Percentiles rank a stretch among this genome's conserved stretches.
Evolutionary conservation across 2,113 vertebrate genomes (phyloP).

Genomic region (Phalacrocorax aristotelis): DNA sequence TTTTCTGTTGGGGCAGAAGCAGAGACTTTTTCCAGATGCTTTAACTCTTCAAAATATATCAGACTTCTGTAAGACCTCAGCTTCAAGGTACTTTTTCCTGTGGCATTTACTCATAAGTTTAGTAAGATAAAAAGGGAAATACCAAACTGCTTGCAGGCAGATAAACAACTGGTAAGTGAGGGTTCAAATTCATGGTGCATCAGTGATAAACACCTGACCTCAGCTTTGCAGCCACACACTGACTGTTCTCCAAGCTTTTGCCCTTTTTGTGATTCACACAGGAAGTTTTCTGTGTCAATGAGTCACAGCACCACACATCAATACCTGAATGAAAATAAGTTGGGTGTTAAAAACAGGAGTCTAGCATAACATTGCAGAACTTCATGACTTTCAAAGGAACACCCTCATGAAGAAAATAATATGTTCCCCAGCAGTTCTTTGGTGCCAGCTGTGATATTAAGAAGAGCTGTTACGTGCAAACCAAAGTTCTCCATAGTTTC

Average conservation of each 20-base stretch:
- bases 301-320: background rate
- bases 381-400: background rate
- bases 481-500: background rate
- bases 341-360: background rate
- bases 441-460: background rate
- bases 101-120: background rate
- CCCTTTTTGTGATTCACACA: background rate
- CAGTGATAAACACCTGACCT: background rate
- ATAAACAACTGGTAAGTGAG: background rate
- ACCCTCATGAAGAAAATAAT: background rate
- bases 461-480: background rate
- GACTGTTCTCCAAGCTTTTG: background rate
- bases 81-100: background rate
- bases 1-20: background rate
- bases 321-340: background rate
- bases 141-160: background rate
- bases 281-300: background rate
- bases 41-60: background rate
- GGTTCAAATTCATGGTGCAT: background rate
- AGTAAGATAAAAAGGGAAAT: background rate
- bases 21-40: background rate
- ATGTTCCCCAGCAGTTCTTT: background rate
- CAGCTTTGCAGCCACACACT: background rate
- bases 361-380: background rate
- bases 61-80: background rate